phyloP scores from a whole-genome alignment of 2,113 vertebrate genomes.

The Lepisosteus oculatus region DNA sequence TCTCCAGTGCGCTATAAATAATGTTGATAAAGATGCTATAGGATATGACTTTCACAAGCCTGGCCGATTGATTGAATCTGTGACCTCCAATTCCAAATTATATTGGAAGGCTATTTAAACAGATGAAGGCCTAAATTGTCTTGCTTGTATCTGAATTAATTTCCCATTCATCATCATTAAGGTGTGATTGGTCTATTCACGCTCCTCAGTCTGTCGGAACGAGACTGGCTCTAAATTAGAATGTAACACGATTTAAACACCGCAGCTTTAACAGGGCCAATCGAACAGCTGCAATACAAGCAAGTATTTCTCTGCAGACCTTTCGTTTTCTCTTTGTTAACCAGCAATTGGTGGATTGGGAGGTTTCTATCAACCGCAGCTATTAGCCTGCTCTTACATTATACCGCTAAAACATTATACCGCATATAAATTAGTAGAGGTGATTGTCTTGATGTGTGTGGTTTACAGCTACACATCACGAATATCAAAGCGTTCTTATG shows the following conservation, averaged over 20 bases:
- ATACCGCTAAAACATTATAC: background rate
- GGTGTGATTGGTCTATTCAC: slow-evolving; percentile 89
- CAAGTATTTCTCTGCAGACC: slow-evolving; percentile 77
- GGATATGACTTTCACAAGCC: slow-evolving; percentile 93
- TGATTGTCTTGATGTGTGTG: background rate
- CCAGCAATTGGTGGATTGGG: background rate
- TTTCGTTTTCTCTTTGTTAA: slow-evolving; percentile 57
- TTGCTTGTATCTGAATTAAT: slow-evolving; percentile 98
- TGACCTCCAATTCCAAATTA: slow-evolving; percentile 94
- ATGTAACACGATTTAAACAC: slow-evolving; percentile 92
- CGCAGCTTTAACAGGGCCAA: slow-evolving; percentile 70
- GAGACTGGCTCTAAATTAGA: slow-evolving; percentile 89
- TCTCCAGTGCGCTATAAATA: slow-evolving; percentile 82
- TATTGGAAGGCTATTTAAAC: slow-evolving; percentile 98
- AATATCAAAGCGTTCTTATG: no score
- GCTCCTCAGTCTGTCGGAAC: slow-evolving; percentile 83
- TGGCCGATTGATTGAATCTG: slow-evolving; percentile 96
- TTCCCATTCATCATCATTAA: slow-evolving; percentile 99
- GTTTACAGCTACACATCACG: background rate
- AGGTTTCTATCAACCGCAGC: background rate
- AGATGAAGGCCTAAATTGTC: slow-evolving; percentile 98
- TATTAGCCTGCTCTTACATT: background rate
- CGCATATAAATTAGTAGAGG: background rate
- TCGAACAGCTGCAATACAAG: slow-evolving; percentile 79
- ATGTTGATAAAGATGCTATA: slow-evolving; percentile 87